Conservation (phyloP, 2,888 invertebrate genomes). For the Meloe dianella region DNA sequence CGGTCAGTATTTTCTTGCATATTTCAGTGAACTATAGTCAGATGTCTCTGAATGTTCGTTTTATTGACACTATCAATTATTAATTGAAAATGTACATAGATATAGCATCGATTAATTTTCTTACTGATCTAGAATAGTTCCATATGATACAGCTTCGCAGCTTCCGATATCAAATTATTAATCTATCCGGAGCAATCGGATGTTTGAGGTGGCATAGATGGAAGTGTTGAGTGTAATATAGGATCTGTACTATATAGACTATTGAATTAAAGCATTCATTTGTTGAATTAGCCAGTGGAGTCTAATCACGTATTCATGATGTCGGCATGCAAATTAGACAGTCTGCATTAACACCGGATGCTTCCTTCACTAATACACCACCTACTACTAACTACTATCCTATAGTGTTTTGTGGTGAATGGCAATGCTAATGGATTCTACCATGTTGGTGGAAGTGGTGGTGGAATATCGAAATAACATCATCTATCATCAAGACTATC, state of each 20-base stretch:
- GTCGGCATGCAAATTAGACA: conserved; percentile 41
- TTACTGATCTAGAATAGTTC: neutral
- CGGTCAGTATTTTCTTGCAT: neutral
- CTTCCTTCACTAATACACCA: conserved; percentile 36
- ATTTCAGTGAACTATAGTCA: neutral
- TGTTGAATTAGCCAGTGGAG: conserved; percentile 31
- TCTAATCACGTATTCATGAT: conserved; percentile 44
- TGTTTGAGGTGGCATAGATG: neutral
- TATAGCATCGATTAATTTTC: neutral
- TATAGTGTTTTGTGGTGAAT: conserved; percentile 32
- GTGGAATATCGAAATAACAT: conserved; percentile 19
- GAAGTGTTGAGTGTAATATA: conserved; percentile 8
- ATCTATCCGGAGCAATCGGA: neutral
- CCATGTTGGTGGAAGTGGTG: neutral
- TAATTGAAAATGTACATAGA: neutral
- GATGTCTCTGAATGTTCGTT: neutral
- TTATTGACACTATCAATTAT: neutral
- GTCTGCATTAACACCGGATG: conserved; percentile 42
- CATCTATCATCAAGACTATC: conserved; percentile 26
- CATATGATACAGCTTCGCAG: neutral
- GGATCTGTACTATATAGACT: conserved; percentile 4
- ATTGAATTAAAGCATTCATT: conserved; percentile 17
- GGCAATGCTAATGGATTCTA: conserved; percentile 31
- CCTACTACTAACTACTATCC: conserved; percentile 23
- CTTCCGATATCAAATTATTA: neutral